phyloP scores from a whole-genome alignment of 2,113 vertebrate species.

The Fulica atra region DNA sequence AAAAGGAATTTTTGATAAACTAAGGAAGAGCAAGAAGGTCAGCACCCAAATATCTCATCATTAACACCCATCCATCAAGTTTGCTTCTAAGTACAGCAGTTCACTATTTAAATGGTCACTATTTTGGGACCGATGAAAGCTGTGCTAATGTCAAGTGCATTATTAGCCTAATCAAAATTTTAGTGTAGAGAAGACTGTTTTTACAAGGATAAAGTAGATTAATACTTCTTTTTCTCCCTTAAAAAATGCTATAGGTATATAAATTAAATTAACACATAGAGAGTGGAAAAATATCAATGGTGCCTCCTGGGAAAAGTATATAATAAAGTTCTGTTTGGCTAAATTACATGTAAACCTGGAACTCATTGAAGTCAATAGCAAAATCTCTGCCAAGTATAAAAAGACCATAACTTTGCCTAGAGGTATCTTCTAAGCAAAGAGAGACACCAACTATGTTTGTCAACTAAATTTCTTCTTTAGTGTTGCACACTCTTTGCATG shows the following conservation, averaged over 20 bases:
- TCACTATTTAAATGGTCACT: background rate
- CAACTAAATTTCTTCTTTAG: background rate
- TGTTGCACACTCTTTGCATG: background rate
- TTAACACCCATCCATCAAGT: background rate
- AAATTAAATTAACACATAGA: constrained; percentile 5
- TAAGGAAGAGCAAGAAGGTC: background rate
- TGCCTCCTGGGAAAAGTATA: background rate
- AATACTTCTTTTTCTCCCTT: background rate
- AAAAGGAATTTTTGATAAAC: background rate
- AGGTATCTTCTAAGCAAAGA: background rate
- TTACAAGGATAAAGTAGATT: background rate
- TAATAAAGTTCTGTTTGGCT: background rate
- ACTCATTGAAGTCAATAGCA: background rate
- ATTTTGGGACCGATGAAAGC: background rate
- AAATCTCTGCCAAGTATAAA: background rate
- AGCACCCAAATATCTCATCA: background rate
- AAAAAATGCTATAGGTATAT: background rate
- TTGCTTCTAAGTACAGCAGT: background rate
- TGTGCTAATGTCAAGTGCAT: background rate
- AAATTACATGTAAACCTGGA: background rate
- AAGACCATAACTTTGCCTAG: background rate
- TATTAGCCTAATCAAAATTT: background rate
- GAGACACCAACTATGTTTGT: background rate
- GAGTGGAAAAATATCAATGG: background rate
- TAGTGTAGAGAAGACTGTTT: background rate